Conservation (phyloP, 2,797 vertebrate species). For the Cercopithecus neglectus region DNA sequence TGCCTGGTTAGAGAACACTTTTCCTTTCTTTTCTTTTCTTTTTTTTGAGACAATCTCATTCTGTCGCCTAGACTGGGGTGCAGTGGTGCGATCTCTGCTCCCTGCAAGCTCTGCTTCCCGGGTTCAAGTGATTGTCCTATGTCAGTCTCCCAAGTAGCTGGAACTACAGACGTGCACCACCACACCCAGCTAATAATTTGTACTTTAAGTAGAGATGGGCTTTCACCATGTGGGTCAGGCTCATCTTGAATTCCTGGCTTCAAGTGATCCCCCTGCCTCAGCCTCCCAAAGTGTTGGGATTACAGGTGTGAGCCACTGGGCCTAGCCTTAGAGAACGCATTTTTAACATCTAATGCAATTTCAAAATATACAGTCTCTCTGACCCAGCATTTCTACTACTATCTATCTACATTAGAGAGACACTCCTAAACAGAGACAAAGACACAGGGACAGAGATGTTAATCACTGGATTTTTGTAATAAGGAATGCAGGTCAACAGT, state of each 20-base stretch:
- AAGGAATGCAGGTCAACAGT: background rate
- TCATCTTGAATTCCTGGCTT: background rate
- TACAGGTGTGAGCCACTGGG: background rate
- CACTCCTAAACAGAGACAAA: conserved; percentile 1
- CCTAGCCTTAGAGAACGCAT: background rate
- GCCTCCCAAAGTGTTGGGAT: background rate
- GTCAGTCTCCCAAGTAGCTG: too few species aligned
- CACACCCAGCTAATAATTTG: too few species aligned
- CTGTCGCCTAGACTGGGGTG: too few species aligned
- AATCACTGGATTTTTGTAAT: conserved; percentile 13
- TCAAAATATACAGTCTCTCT: background rate
- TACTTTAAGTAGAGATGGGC: too few species aligned
- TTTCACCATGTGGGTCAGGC: too few species aligned
- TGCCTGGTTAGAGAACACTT: too few species aligned
- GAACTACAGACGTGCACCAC: too few species aligned
- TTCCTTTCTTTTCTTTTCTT: too few species aligned
- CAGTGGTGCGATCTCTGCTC: too few species aligned
- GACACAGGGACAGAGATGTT: background rate
- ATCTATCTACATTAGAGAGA: background rate
- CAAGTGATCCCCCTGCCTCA: background rate
- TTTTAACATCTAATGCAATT: conserved; percentile 30
- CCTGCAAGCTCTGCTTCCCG: too few species aligned
- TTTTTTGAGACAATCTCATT: too few species aligned
- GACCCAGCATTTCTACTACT: background rate
- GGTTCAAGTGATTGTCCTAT: too few species aligned